Evolutionary conservation across 2,888 invertebrate genomes (phyloP), one percentile per base, ranked within the genome.

Genomic region (Eupithecia abbreviata): DNA sequence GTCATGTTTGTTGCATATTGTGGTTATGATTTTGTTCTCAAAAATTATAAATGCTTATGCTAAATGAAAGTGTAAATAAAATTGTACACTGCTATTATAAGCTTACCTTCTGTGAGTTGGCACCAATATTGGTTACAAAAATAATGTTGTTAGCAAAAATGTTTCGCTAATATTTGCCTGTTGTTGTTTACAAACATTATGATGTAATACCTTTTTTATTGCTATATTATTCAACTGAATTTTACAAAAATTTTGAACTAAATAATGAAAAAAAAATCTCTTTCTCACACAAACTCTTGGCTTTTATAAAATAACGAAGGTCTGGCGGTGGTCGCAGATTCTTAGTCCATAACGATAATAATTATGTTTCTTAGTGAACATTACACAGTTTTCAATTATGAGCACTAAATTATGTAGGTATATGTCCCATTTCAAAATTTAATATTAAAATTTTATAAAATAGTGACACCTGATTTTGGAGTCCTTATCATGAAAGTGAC

Each of bases 401-500:
- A n/a, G 55, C 55, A 55, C 55, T n/a, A 55, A 55, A n/a, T n/a
- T 55, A 55, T n/a, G n/a, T n/a, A 55, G 55, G n/a, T 55, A 55
- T 9, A n/a, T 15, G n/a, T n/a, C n/a, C n/a, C 10, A n/a, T 7
- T 55, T 55, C 7, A 55, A n/a, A 55, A 55, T n/a, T 55, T n/a
- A 9, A 55, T n/a, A n/a, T 6, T 6, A 5, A 55, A 0, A 13
- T 15, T 55, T 55, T n/a, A 55, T 55, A 55, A n/a, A n/a, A n/a
- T n/a, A 55, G 6, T 55, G 15, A n/a, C 51, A 18, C 58, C 18
- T 58, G 18, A 47, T 30, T 43, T 75, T 68, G 67, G 72, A 67
- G 72, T 47, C 45, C 43, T 75, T 75, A 72, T 75, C 67, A 72
- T 45, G 13, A 47, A 58, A 18, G 9, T 72, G 58, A 62, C 3